Conservation (phyloP, 1,140 invertebrate genomes). For the Watersipora subatra region DNA sequence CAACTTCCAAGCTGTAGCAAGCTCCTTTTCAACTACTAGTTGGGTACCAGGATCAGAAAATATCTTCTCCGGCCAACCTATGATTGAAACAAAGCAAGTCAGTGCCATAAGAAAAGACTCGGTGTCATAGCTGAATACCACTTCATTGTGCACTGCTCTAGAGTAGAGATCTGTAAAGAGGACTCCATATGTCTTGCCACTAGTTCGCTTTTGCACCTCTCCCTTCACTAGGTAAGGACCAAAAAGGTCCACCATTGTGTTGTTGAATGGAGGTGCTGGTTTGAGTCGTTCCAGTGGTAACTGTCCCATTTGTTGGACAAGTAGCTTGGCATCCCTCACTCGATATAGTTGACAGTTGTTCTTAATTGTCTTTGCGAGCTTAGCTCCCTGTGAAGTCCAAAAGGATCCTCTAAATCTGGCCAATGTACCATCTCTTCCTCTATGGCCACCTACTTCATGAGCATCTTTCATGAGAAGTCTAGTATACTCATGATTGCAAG, state of each 20-base stretch:
- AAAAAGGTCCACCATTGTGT: neutral
- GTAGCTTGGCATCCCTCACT: neutral
- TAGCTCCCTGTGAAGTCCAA: neutral
- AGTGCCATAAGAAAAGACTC: neutral
- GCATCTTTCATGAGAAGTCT: neutral
- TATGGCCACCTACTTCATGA: neutral
- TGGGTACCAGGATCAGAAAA: constrained; percentile 3
- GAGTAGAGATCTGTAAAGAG: constrained; percentile 1
- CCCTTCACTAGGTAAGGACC: neutral
- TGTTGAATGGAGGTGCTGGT: neutral
- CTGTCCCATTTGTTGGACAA: constrained; percentile 2
- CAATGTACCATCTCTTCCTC: constrained; percentile 3
- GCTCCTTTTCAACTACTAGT: constrained; percentile 2
- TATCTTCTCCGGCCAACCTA: neutral
- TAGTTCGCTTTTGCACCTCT: neutral
- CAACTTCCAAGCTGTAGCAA: neutral
- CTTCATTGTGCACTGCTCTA: constrained; percentile 6
- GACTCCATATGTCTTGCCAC: constrained; percentile 5
- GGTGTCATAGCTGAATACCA: constrained; percentile 1
- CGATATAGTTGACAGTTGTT: neutral
- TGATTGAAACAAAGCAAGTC: neutral
- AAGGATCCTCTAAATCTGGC: neutral
- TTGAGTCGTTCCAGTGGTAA: neutral
- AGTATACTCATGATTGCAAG: neutral
- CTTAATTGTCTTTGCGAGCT: neutral